Conservation (phyloP, 2,113 vertebrate species). For the Thryonomys swinderianus region DNA sequence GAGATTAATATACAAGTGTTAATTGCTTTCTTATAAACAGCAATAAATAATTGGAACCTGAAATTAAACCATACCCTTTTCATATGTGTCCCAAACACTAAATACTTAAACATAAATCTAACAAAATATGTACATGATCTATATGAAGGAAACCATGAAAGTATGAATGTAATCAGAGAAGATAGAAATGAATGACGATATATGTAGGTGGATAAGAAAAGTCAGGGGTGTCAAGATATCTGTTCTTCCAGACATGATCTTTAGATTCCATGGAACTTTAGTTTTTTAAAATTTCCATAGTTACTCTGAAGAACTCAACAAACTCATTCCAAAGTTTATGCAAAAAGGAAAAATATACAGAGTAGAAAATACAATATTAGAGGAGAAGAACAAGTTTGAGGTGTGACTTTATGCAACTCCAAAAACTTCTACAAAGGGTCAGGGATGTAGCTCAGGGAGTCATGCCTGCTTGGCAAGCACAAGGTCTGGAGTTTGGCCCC, state of each 20-base stretch:
- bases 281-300: not conserved
- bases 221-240: not conserved
- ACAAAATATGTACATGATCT: slow-evolving; percentile 10
- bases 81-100: not conserved
- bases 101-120: not conserved
- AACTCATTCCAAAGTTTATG: slow-evolving; percentile 28
- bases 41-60: not conserved
- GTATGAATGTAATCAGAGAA: not conserved
- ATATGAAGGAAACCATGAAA: not conserved
- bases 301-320: not conserved
- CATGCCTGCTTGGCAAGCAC: no score
- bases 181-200: not conserved
- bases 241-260: not conserved
- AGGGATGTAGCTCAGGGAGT: no score
- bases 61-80: slow-evolving; percentile 7
- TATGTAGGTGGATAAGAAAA: not conserved
- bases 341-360: not conserved
- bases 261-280: not conserved
- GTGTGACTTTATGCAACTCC: not conserved
- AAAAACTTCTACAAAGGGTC: not conserved
- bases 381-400: not conserved
- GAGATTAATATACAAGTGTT: not conserved
- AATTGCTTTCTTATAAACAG: not conserved
- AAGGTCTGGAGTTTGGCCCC: no score
- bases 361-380: not conserved